Base-by-base conservation (phyloP, 2,888 invertebrate genomes). In the Acrobasis suavella region DNA sequence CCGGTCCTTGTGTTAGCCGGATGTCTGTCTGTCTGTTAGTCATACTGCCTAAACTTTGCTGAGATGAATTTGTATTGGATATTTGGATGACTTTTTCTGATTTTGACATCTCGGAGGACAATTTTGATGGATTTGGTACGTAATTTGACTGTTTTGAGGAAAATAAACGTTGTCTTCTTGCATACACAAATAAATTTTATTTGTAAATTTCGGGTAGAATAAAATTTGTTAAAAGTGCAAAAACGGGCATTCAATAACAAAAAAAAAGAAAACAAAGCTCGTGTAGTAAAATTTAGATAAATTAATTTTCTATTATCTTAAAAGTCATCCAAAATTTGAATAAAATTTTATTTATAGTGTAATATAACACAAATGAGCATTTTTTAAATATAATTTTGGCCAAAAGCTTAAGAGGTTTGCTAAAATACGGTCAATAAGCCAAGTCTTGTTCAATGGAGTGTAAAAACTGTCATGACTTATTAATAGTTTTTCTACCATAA, bases 1-100 rank as follows among this genome's bases (percentile, higher is more conserved):
- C 67, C 56, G 42, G 42, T 42, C 55, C 37, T 15, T 16, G 46
- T 17, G 46, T 22, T 42, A 42, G 56, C 56, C 56, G 56, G 22
- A 52, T 39, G 55, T 55, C 55, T 38, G 55, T 55, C 67, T 64
- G 67, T 67, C 56, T 63, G 64, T 50, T n/a, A 42, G 56, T 50
- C 16, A 37, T 32, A 55, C 32, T 60, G 50, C 50, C 50, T 56
- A 62, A 62, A 49, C 55, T 42, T 46, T 60, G 22, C 51, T 14
- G 8, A 60, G 42, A 52, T 60, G 17, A 42, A 60, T n/a, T 12
- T 22, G 17, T 60, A 17, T 52, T 38, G 37, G 42, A 52, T 7
- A 39, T 39, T 38, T 60, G 52, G 17, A 60, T 59, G 56, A 42
- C 17, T 56, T 56, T 56, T 42, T 14, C 16, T 42, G 46, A 42